Percentiles rank a stretch among this genome's conserved stretches.
These are phyloP conservation scores for Triplophysa rosa DNA, from an alignment of 2,113 vertebrate genomes.

Conservation along the genomic window DNA sequence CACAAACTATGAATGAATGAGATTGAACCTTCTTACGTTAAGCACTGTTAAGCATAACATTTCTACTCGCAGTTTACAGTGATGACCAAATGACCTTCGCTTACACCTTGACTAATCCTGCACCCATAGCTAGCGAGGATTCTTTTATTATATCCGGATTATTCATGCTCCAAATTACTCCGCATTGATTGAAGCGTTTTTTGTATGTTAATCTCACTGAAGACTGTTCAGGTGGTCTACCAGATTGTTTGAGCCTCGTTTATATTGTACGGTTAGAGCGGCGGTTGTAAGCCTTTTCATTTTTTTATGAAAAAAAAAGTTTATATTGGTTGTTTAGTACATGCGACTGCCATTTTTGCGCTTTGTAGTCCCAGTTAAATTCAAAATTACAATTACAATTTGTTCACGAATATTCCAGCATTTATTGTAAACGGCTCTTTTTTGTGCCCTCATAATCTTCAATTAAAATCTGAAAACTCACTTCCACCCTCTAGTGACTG, in stretches of 20 bases:
- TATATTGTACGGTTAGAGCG: not conserved
- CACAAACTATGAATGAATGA: not conserved
- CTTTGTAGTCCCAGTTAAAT: not conserved
- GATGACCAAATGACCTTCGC: not conserved
- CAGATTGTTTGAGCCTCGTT: not conserved
- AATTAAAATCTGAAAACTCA: too few species aligned
- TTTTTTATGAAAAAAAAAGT: too few species aligned
- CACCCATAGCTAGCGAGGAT: not conserved
- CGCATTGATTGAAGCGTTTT: not conserved
- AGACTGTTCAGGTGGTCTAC: not conserved
- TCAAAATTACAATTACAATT: too few species aligned
- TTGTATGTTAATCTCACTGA: not conserved
- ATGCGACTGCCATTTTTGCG: not conserved
- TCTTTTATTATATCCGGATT: not conserved
- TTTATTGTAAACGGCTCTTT: too few species aligned
- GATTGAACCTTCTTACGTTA: not conserved
- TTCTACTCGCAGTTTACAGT: not conserved
- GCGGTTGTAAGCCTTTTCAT: too few species aligned
- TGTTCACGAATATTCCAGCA: too few species aligned
- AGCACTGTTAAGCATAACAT: not conserved
- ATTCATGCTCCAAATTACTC: not conserved
- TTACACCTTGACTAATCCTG: not conserved
- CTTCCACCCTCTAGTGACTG: too few species aligned
- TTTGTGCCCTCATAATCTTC: too few species aligned
- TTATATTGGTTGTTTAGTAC: too few species aligned